phyloP scores from a whole-genome alignment of 2,797 vertebrate genomes.

The Etheostoma nigrum region DNA sequence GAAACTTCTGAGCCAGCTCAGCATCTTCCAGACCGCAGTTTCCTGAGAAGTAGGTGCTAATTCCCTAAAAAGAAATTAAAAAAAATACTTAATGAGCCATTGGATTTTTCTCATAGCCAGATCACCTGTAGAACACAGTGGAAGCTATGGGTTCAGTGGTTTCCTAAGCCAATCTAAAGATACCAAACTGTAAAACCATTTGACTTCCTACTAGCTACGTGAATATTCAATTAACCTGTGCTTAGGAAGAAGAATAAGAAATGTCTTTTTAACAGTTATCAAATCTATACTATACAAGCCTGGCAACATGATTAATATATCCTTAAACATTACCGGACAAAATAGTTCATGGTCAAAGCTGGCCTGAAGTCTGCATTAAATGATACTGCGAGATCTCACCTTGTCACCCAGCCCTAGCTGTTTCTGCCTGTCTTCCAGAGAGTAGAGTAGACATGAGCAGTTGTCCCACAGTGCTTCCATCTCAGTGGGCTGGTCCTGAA shows the following conservation, averaged over 20 bases:
- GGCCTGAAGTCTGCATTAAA: constrained; percentile 5
- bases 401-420: constrained; percentile 91
- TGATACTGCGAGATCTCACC: constrained; percentile 70
- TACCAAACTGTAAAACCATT: not conserved
- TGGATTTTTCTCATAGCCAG: not conserved
- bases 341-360: not conserved
- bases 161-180: constrained; percentile 16
- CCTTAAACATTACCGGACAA: not conserved
- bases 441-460: constrained; percentile 88
- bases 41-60: constrained; percentile 93
- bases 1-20: constrained; percentile 91
- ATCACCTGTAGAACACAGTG: not conserved
- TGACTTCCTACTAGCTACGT: not conserved
- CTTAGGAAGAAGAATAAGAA: not conserved
- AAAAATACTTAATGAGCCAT: not conserved
- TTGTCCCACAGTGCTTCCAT: constrained; percentile 87
- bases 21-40: constrained; percentile 92
- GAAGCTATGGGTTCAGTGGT: not conserved
- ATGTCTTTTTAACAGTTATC: constrained; percentile 3
- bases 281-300: not conserved
- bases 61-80: constrained; percentile 83
- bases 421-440: constrained; percentile 88
- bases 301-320: not conserved
- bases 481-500: constrained; percentile 83
- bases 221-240: not conserved